phyloP scores from a whole-genome alignment of 2,797 vertebrate species.

The Poecilia picta region DNA sequence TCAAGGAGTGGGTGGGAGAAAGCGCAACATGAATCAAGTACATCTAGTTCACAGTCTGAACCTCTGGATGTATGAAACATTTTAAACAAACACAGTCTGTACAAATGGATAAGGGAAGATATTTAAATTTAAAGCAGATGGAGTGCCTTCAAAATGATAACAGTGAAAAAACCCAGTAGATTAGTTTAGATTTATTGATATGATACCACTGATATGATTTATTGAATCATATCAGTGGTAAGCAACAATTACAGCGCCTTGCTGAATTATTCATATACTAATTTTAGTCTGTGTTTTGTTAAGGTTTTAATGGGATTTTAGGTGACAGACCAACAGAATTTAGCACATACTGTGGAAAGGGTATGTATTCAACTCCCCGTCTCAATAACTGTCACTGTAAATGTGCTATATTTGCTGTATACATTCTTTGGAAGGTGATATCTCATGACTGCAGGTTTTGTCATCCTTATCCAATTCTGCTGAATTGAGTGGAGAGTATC shows the following conservation, averaged over 20 bases:
- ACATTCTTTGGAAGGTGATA: no score
- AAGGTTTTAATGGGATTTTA: not conserved
- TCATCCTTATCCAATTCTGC: not conserved
- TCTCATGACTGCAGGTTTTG: not conserved
- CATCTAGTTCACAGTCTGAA: not conserved
- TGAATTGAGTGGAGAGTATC: not conserved
- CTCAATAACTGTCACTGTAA: not conserved
- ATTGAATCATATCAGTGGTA: not conserved
- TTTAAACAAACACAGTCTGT: constrained; percentile 3
- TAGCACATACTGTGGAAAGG: not conserved
- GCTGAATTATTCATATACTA: not conserved
- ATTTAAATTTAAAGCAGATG: constrained; percentile 16
- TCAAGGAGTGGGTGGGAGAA: not conserved
- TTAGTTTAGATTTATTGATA: constrained; percentile 4
- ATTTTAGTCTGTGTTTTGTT: not conserved
- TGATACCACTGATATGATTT: no score
- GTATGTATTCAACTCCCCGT: not conserved
- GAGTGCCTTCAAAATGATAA: constrained; percentile 19
- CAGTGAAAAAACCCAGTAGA: constrained; percentile 1
- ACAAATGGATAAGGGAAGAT: constrained; percentile 12
- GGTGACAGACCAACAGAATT: not conserved
- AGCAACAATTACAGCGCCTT: constrained; percentile 1
- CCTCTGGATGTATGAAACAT: constrained; percentile 7
- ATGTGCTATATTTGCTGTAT: not conserved
- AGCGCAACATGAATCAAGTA: not conserved